These are phyloP conservation scores for Proctacanthus coquilletti DNA, from an alignment of 1,140 invertebrate genomes.

Conservation along the genomic window DNA sequence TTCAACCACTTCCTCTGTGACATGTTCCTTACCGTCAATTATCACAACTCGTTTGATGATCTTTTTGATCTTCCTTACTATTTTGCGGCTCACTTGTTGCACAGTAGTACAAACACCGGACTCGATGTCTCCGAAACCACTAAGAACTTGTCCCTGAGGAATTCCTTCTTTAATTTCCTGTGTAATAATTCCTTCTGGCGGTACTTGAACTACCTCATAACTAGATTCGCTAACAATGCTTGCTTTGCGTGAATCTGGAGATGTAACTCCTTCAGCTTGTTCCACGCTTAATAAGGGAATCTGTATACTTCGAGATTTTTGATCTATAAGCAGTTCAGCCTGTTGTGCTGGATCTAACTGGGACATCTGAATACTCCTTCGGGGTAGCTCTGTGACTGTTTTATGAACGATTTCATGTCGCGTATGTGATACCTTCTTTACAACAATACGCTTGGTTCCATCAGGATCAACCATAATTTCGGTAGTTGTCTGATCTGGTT, in stretches of 20 bases:
- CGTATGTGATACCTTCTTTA: conserved; percentile 44
- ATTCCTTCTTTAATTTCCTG: too few species aligned
- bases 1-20: conserved; percentile 65
- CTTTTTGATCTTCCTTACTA: conserved; percentile 54
- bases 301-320: too few species aligned
- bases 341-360: too few species aligned
- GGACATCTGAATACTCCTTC: too few species aligned
- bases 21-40: conserved; percentile 66
- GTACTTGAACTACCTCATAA: too few species aligned
- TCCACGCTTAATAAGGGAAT: too few species aligned
- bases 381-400: too few species aligned
- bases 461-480: conserved; percentile 65
- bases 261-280: background rate
- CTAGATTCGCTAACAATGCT: too few species aligned
- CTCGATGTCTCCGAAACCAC: background rate
- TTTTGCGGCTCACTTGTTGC: conserved; percentile 59
- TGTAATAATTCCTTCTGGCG: too few species aligned
- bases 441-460: conserved; percentile 64
- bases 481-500: conserved; percentile 59
- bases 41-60: conserved; percentile 58
- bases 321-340: too few species aligned
- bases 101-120: conserved; percentile 58
- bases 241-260: background rate
- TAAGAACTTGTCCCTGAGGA: too few species aligned
- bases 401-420: conserved; percentile 30